phyloP scores from a whole-genome alignment of 2,113 vertebrate genomes.

The Falco punctatus region DNA sequence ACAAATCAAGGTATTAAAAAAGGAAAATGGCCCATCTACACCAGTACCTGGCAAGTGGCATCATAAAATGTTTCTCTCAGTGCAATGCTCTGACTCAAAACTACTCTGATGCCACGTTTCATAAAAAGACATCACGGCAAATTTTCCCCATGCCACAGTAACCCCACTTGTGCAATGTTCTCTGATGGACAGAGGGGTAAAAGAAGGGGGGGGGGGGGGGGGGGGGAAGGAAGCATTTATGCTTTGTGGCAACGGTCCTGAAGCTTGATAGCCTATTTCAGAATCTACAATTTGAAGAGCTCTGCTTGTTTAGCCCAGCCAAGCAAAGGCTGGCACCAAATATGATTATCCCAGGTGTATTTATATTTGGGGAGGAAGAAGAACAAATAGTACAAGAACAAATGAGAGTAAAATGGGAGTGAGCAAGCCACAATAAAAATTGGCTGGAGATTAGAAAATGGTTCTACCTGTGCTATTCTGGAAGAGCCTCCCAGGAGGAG shows the following conservation, averaged over 20 bases:
- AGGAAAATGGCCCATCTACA: background rate
- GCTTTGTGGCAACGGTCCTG: background rate
- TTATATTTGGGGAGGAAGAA: background rate
- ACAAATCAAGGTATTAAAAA: background rate
- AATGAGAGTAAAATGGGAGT: conserved; percentile 24
- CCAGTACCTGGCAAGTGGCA: background rate
- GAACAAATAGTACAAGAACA: background rate
- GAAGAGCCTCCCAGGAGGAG: background rate
- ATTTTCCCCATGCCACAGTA: background rate
- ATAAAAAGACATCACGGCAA: background rate
- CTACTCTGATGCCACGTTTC: background rate
- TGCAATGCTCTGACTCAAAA: background rate
- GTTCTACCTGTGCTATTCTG: background rate
- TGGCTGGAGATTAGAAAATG: background rate
- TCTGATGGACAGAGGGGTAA: background rate
- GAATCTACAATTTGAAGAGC: background rate
- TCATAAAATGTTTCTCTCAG: background rate
- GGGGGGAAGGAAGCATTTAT: background rate
- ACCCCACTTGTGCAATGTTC: background rate
- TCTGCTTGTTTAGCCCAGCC: conserved; percentile 15
- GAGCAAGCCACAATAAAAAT: conserved; percentile 13
- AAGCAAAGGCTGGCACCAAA: conserved; percentile 7
- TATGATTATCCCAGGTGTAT: conserved; percentile 11
- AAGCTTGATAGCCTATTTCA: conserved; percentile 12
- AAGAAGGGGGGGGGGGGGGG: background rate